Evolutionary conservation across 2,888 invertebrate genomes (phyloP).

Genomic region (Chymomyza amoena): DNA sequence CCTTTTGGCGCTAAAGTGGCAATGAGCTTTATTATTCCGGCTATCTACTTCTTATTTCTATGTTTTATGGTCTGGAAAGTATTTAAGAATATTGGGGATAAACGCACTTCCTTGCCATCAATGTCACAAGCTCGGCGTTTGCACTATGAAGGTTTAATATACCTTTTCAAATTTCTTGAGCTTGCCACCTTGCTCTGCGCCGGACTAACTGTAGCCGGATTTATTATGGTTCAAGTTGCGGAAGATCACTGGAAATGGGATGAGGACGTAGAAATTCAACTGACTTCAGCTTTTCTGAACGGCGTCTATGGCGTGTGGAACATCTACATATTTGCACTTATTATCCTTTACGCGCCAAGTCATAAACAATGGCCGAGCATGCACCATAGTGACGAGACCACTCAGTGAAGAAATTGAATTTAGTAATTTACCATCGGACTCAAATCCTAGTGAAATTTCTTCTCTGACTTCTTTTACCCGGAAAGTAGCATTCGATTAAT

Average conservation of each 20-base stretch:
- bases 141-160: conserved; percentile 96
- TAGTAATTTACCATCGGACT: conserved; percentile 88
- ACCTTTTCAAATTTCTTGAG: conserved; percentile 99
- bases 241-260: conserved; percentile 98
- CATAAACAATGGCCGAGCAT: conserved; percentile 94
- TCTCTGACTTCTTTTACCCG: conserved; percentile 92
- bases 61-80: conserved; percentile 96
- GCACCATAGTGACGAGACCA: conserved; percentile 74
- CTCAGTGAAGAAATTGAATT: conserved; percentile 92
- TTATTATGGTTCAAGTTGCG: conserved; percentile 95
- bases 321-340: conserved; percentile 95
- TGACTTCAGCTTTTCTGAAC: conserved; percentile 98
- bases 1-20: conserved; percentile 94
- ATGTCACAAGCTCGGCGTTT: conserved; percentile 95
- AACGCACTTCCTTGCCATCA: conserved; percentile 90
- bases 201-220: conserved; percentile 94
- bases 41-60: conserved; percentile 95
- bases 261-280: conserved; percentile 90
- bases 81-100: conserved; percentile 93
- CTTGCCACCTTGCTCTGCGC: conserved; percentile 95
- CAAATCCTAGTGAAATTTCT: conserved; percentile 90
- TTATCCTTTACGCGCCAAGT: conserved; percentile 97
- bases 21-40: conserved; percentile 83
- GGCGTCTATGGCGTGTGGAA: conserved; percentile 99
- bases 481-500: conserved; percentile 89